phyloP scores from a whole-genome alignment of 2,113 vertebrate species.

The Asarcornis scutulata region DNA sequence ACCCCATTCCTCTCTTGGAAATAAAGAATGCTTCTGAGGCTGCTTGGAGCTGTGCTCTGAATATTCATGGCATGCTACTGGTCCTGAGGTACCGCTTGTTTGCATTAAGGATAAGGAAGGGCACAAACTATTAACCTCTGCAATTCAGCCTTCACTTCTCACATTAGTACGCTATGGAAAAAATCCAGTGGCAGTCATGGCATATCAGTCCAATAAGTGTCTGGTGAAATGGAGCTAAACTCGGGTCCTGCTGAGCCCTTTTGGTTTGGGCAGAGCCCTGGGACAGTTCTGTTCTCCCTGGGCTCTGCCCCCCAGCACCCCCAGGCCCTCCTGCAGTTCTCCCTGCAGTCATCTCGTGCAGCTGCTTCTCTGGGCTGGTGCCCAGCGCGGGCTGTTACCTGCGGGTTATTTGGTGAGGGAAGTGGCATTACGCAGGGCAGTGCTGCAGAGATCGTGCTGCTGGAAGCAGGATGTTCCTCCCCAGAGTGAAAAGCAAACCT shows the following conservation, averaged over 20 bases:
- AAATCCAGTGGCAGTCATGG: fast-evolving
- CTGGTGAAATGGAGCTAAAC: fast-evolving
- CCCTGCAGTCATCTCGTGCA: background rate
- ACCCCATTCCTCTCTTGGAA: background rate
- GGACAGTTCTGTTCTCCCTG: background rate
- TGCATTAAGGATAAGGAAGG: background rate
- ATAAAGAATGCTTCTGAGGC: background rate
- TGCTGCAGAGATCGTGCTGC: background rate
- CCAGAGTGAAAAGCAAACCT: background rate
- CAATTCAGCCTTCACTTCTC: background rate
- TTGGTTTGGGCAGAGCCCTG: background rate
- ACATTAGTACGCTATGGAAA: fast-evolving
- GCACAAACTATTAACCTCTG: background rate
- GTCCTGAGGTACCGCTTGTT: background rate
- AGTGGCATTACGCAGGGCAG: fast-evolving
- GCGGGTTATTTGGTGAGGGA: background rate
- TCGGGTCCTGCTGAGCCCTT: background rate
- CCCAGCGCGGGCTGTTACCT: fast-evolving
- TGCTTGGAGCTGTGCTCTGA: background rate
- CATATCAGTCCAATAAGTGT: background rate
- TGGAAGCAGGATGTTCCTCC: background rate
- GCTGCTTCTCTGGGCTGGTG: too few species aligned
- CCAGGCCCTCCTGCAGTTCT: background rate
- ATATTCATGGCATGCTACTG: background rate
- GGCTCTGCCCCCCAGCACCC: background rate